phyloP scores from a whole-genome alignment of 2,113 vertebrate genomes.

The Desmodus rotundus region DNA sequence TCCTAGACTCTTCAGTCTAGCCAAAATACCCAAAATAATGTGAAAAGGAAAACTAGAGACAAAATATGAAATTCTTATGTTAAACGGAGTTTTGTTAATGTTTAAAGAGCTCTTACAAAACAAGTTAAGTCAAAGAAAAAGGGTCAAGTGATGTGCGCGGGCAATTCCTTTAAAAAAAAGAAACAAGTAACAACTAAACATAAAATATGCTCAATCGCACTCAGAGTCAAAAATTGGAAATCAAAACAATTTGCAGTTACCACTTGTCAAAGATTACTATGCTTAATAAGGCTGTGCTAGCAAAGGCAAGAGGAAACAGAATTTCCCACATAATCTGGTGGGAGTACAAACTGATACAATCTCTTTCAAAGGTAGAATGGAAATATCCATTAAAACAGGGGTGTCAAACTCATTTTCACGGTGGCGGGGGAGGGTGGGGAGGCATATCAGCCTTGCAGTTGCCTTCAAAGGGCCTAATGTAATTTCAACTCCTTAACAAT shows the following conservation, averaged over 20 bases:
- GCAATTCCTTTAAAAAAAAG: background rate
- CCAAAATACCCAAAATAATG: background rate
- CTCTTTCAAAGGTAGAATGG: background rate
- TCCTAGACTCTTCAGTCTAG: background rate
- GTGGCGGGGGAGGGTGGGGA: too few species aligned
- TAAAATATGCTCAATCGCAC: background rate
- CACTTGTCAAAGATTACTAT: background rate
- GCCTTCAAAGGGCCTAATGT: too few species aligned
- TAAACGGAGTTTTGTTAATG: background rate
- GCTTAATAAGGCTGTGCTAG: background rate
- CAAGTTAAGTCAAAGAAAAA: background rate
- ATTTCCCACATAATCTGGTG: background rate
- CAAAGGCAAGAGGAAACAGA: background rate
- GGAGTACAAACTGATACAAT: background rate
- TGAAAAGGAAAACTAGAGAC: background rate
- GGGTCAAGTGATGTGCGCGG: background rate
- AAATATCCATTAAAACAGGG: background rate
- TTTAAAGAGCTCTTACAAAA: background rate
- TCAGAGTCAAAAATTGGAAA: background rate
- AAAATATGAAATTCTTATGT: background rate
- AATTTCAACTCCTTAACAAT: too few species aligned
- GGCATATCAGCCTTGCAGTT: too few species aligned
- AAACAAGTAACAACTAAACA: background rate
- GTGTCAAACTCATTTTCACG: too few species aligned
- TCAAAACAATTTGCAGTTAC: background rate